Base-by-base conservation (phyloP, 2,888 invertebrate genomes). In the Caenorhabditis uteleia region DNA sequence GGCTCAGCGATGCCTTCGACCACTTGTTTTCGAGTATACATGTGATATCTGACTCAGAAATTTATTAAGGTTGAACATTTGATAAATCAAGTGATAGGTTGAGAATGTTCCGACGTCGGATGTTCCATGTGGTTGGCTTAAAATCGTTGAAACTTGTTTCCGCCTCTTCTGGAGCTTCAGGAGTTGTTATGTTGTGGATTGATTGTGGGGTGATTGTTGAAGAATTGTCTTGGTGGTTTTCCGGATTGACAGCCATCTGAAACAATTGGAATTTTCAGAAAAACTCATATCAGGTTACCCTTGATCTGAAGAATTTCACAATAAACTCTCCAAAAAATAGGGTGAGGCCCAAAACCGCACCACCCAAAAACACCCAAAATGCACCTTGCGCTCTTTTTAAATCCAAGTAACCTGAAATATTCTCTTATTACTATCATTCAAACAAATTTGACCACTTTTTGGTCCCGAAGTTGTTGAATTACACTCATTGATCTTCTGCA, bases 381-480 rank as follows among this genome's bases (percentile, higher is more conserved):
- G 77, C 78, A n/a, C 78, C 78, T 54, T 78, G 78, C 0, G 78
- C 71, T 47, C 69, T 47, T 43, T 61, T 67, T 38, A 78, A 48
- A 46, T 73, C 71, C 16, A 78, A 44, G 33, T 73, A 72, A 33
- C 69, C 75, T 70, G 45, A 38, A 69, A 42, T 16, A 18, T 5
- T 6, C 31, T 2, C 18, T 21, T 3, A 4, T 18, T 7, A 14
- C 33, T 20, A 33, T 18, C 12, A 14, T 2, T 8, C 7, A 31
- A 20, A 14, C 21, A 12, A 8, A 14, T 18, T 5, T 29, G 3
- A 40, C 26, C 6, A 57, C 69, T 65, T 21, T 67, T 64, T 3
- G 59, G 49, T n/a, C 58, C 67, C 2, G 25, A 48, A 10, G 53
- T 58, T 0, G 74, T 71, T 0, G 60, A 56, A 44, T 64, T 68